Base-by-base conservation (phyloP, 2,113 vertebrate genomes). In the Miniopterus natalensis region DNA sequence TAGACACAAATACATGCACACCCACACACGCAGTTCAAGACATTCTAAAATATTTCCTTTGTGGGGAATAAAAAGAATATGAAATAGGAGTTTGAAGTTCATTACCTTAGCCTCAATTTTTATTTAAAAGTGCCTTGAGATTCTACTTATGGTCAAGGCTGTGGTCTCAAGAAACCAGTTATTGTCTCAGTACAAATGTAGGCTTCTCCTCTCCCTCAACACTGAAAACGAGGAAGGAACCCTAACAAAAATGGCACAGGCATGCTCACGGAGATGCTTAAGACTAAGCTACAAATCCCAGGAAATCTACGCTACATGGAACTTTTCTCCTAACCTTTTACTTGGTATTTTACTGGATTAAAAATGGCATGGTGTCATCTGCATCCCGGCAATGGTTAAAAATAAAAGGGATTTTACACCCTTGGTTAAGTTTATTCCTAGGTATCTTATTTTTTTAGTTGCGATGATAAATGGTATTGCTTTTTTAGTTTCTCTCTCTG, bases 261-360 rank as follows among this genome's bases (percentile, higher is more conserved):
- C 61, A 93, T 70, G 31, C 42, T 70, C 85, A 79, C 21, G 13
- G 55, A 18, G 31, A 86, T 10, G 45, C 55, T 79, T 8, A 63
- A 21, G 9, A 73, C 71, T 85, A 92, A 83, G 49, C 10, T 93
- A 87, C 51, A 90, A 97, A 92, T 94, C 88, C 95, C 0, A 95
- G 45, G 8, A 73, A 95, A 92, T 83, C 6, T 88, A 96, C 95
- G 55, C 70, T 96, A 88, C 13, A 53, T 17, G 27, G 36, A 51
- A 66, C 88, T 95, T 73, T 45, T 47, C 25, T 90, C 55, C 7
- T 77, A 91, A 77, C 36, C 47, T 84, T 97, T 92, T 86, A 75
- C 68, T 40, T 90, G 63, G 66, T 13, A 75, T 49, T 57, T 89
- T 57, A 66, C 27, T 8, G 21, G 42, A 92, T 53, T 36, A 83